These are phyloP conservation scores for Calcarius lapponicus DNA, from an alignment of 2,797 vertebrate genomes.

Conservation along the genomic window DNA sequence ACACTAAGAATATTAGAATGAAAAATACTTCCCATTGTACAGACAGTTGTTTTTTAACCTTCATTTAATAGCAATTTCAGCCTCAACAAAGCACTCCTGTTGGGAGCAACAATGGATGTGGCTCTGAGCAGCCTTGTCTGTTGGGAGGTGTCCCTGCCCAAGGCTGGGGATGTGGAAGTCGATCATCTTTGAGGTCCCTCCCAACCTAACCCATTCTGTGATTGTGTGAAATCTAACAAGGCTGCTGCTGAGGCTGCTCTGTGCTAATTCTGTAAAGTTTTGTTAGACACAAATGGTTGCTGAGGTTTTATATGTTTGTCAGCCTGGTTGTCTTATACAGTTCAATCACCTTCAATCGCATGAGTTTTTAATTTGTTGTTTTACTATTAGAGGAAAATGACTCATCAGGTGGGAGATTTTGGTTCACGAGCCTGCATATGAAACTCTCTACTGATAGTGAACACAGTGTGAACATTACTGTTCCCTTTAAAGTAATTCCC, in stretches of 20 bases:
- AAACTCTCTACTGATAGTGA: slow-evolving; percentile 22
- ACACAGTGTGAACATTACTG: background rate
- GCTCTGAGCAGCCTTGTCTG: background rate
- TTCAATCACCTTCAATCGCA: slow-evolving; percentile 37
- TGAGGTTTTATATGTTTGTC: background rate
- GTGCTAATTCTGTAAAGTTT: slow-evolving; percentile 21
- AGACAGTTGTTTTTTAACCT: background rate
- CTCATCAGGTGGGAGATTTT: slow-evolving; percentile 45
- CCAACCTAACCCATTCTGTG: background rate
- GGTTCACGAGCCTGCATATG: slow-evolving; percentile 9
- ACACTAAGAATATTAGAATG: background rate
- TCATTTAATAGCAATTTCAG: background rate
- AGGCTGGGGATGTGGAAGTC: background rate
- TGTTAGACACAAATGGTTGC: slow-evolving; percentile 1
- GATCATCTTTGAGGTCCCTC: background rate
- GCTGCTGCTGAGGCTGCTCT: background rate
- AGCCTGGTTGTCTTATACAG: background rate
- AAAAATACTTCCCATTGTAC: background rate
- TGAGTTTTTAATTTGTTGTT: slow-evolving; percentile 45
- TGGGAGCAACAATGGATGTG: background rate
- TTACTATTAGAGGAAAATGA: slow-evolving; percentile 55
- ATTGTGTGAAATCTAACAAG: background rate
- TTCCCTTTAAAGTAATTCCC: slow-evolving; percentile 20
- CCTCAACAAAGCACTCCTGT: background rate
- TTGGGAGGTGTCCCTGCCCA: background rate